Base-by-base conservation (phyloP, 2,113 vertebrate genomes). In the Rafetus swinhoei region DNA sequence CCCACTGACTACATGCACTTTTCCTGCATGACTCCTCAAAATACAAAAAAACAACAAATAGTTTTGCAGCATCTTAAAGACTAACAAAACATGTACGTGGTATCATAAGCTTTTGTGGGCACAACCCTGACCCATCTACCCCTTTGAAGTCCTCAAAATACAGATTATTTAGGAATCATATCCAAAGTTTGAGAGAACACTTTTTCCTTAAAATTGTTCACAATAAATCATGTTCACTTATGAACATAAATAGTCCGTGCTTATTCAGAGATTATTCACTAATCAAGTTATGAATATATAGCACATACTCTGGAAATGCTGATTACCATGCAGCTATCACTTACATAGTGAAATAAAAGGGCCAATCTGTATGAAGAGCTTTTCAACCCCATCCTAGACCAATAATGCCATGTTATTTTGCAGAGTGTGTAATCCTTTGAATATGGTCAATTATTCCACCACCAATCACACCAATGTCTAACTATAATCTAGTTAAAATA, bases 301-400 rank as follows among this genome's bases (percentile, higher is more conserved):
- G 89, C 93, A 90, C 96, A 96, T 94, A 93, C 95, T 97, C 95
- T 54, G 92, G 93, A 97, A 97, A 93, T 52, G n/a, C 57, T 92
- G 85, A 79, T 87, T 95, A 89, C 6, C 82, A 0, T 93, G 87
- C 94, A 92, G 81, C 77, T 93, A 86, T 76, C 62, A 97, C 45
- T 52, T 96, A 79, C 90, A 27, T 14, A 96, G 13, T 90, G 87
- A 96, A 93, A 56, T n/a, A 29, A 95, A 90, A 95, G 88, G 82
- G 59, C 88, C 89, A 82, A 94, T 95, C 92, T 95, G 80, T 1
- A 85, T 45, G 45, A 60, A 85, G 45, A 45, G 45, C 45, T 45
- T 45, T 45, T 69, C 87, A 92, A 59, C 45, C 53, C 69, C 88
- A 81, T 24, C 45, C 1, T 16, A 94, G 92, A 52, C 55, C 80